Conservation (phyloP, 2,888 invertebrate species). For the Plagiodera versicolora region DNA sequence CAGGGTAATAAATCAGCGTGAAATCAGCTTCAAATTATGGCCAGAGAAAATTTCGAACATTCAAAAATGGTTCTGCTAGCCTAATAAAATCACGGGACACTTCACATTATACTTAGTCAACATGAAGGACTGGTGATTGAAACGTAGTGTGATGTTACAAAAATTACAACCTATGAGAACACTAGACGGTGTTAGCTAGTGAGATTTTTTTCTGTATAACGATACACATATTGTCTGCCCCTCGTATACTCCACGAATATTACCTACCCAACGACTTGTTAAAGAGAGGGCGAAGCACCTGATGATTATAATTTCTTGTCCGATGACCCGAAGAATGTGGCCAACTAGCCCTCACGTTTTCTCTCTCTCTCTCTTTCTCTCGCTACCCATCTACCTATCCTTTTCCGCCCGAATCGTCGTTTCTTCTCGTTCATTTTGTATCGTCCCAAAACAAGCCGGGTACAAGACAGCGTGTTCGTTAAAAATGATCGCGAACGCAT, state of each 20-base stretch:
- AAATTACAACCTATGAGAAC: too few species aligned
- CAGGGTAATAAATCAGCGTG: too few species aligned
- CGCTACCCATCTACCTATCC: background rate
- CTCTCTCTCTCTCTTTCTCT: background rate
- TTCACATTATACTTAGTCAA: too few species aligned
- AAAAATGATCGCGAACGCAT: too few species aligned
- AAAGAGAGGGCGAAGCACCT: conserved; percentile 38
- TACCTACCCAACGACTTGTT: background rate
- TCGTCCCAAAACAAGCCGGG: background rate
- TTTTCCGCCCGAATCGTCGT: background rate
- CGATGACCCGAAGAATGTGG: conserved; percentile 47
- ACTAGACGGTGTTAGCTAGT: too few species aligned
- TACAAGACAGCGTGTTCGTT: background rate
- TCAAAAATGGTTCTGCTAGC: too few species aligned
- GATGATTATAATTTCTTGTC: conserved; percentile 37
- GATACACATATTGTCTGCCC: background rate
- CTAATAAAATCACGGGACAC: too few species aligned
- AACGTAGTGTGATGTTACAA: too few species aligned
- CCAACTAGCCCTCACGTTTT: background rate
- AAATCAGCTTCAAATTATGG: too few species aligned
- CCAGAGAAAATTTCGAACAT: background rate
- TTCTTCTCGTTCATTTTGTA: background rate
- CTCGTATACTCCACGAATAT: background rate
- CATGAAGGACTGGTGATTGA: too few species aligned
- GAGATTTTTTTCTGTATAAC: too few species aligned